These are phyloP conservation scores for Hipparchia semele DNA, from an alignment of 2,888 invertebrate genomes.

Conservation along the genomic window DNA sequence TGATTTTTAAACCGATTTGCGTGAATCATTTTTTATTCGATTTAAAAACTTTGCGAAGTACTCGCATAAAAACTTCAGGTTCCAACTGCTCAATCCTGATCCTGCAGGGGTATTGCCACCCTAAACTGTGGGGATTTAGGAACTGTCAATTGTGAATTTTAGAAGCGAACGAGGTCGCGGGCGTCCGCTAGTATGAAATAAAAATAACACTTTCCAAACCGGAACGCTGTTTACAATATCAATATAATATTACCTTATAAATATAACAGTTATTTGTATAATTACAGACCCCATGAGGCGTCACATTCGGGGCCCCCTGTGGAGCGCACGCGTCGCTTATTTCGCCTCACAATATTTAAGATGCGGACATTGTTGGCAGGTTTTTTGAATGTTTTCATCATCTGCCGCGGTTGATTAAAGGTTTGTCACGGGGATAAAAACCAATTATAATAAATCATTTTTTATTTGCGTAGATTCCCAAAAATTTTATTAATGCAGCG, in stretches of 20 bases:
- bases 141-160: no score
- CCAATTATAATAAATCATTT: conserved; percentile 13
- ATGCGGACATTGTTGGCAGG: conserved; percentile 57
- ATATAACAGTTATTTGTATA: conserved; percentile 43
- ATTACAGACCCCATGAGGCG: conserved; percentile 38
- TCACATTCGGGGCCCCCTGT: conserved; percentile 54
- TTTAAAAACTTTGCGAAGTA: no score
- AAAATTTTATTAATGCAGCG: not conserved
- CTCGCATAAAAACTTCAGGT: no score
- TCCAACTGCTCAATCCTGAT: no score
- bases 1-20: no score
- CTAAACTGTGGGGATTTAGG: no score
- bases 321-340: conserved; percentile 71
- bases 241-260: conserved; percentile 27
- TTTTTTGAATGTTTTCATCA: conserved; percentile 68
- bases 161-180: no score
- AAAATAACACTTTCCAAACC: conserved; percentile 11
- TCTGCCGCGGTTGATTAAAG: conserved; percentile 58
- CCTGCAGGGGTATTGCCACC: no score
- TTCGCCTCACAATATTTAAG: conserved; percentile 53
- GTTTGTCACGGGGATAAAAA: conserved; percentile 10
- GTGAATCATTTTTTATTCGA: no score
- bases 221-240: not conserved
- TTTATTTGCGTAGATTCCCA: not conserved
- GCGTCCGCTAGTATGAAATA: conserved; percentile 1